A percentile compares a stretch with the other conserved stretches of the same genome.
Conservation (phyloP, 2,113 vertebrate genomes). For the Ictalurus furcatus region DNA sequence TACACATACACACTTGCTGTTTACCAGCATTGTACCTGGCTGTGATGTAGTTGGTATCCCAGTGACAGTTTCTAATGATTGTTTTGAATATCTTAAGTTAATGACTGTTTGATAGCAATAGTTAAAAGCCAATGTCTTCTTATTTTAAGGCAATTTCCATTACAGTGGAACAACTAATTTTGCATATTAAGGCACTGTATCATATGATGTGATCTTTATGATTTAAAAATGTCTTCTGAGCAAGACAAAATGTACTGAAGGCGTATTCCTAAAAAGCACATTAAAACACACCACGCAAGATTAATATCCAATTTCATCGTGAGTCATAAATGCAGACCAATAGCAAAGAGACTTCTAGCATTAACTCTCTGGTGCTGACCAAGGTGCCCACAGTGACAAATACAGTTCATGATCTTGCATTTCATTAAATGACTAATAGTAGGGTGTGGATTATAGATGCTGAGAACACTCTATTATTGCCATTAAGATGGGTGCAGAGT, state of each 20-base stretch:
- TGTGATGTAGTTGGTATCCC: not conserved
- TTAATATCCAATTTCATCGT: not conserved
- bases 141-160: not conserved
- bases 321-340: constrained; percentile 1
- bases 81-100: not conserved
- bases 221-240: not conserved
- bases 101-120: not conserved
- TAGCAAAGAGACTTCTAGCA: not conserved
- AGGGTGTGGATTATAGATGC: not conserved
- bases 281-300: not conserved
- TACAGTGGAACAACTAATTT: not conserved
- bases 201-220: not conserved
- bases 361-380: not conserved
- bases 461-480: not conserved
- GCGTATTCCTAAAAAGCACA: not conserved
- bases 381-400: not conserved
- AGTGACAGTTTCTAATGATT: not conserved
- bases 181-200: not conserved
- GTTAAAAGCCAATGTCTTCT: not conserved
- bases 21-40: not conserved
- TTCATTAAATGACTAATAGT: not conserved
- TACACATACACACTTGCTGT: not conserved
- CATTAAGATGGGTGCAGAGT: not conserved
- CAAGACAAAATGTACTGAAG: not conserved
- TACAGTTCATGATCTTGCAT: not conserved